phyloP scores from a whole-genome alignment of 2,113 vertebrate species.

The Cyanocitta stelleri region DNA sequence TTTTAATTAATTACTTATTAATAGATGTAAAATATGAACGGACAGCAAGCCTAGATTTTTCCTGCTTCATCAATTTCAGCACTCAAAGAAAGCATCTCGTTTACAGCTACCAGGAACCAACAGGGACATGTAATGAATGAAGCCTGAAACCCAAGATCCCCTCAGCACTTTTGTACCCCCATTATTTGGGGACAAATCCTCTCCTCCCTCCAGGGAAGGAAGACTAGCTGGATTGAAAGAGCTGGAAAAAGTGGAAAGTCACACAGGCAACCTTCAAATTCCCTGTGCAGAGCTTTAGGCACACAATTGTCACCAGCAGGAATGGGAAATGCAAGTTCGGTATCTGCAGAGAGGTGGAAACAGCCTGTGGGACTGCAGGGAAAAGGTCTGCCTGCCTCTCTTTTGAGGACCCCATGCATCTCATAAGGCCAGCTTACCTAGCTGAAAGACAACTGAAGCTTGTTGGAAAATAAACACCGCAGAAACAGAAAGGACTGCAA shows the following conservation, averaged over 20 bases:
- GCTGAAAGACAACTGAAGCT: neutral
- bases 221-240: neutral
- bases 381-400: neutral
- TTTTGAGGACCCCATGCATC: neutral
- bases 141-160: neutral
- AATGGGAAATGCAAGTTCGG: neutral
- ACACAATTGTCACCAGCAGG: fast-evolving
- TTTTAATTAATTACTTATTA: constrained; percentile 57
- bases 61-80: constrained; percentile 15
- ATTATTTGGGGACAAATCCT: neutral
- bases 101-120: constrained; percentile 2
- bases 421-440: neutral
- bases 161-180: neutral
- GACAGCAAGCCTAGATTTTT: neutral
- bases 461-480: neutral
- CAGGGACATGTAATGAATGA: neutral
- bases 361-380: neutral
- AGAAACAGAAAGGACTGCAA: neutral
- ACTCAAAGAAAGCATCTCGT: neutral
- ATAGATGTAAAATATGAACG: constrained; percentile 33
- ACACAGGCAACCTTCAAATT: neutral
- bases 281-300: neutral
- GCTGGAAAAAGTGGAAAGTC: neutral
- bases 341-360: neutral
- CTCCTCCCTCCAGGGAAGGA: neutral